Evolutionary conservation across 2,888 invertebrate species (phyloP).

Genomic region (Cryptophagus acutangulus): DNA sequence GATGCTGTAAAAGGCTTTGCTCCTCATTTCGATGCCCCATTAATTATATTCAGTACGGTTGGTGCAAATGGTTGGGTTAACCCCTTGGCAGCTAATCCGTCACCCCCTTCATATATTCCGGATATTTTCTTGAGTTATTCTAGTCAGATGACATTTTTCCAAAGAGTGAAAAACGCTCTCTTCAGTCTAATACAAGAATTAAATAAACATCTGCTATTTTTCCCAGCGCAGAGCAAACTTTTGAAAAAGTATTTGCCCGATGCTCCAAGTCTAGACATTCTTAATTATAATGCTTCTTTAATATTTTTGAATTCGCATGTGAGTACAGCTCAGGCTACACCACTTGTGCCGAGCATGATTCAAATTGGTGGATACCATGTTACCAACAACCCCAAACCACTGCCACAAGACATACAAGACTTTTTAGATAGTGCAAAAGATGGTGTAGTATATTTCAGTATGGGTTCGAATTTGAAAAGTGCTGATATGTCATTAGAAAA

Average conservation of each 20-base stretch:
- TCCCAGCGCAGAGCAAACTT: conserved; percentile 27
- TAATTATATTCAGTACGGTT: conserved; percentile 43
- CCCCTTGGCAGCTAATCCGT: conserved; percentile 49
- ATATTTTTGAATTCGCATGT: conserved; percentile 45
- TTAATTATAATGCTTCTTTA: conserved; percentile 33
- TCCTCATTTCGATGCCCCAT: conserved; percentile 36
- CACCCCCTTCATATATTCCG: conserved; percentile 51
- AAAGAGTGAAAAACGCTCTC: conserved; percentile 52
- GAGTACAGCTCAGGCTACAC: conserved; percentile 48
- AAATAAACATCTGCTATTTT: conserved; percentile 23
- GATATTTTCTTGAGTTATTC: conserved; percentile 42
- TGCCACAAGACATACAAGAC: conserved; percentile 42
- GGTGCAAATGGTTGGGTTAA: conserved; percentile 48
- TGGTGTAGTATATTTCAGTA: conserved; percentile 56
- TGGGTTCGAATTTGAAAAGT: conserved; percentile 57
- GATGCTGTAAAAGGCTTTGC: conserved; percentile 47
- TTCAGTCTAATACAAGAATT: conserved; percentile 16
- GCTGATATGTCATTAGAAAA: conserved; percentile 52
- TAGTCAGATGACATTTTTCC: conserved; percentile 48
- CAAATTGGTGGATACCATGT: conserved; percentile 44
- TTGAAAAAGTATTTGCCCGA: conserved; percentile 27
- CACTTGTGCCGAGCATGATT: conserved; percentile 32
- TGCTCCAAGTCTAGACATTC: conserved; percentile 24
- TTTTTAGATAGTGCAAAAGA: conserved; percentile 44
- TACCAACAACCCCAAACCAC: conserved; percentile 46